Conservation (phyloP, 2,797 vertebrate species). For the Heliangelus exortis region DNA sequence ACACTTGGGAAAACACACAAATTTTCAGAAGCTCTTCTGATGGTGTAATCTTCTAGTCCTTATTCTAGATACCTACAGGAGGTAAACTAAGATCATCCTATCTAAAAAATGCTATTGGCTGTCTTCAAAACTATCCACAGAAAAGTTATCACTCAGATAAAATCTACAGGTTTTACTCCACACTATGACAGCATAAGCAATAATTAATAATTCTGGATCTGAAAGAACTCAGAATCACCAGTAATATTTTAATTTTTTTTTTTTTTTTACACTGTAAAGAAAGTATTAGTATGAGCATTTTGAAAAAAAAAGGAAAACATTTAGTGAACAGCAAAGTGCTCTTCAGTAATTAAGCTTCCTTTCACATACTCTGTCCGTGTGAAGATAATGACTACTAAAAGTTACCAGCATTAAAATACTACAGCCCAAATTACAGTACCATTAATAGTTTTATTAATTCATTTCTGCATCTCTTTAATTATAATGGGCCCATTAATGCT, state of each 20-base stretch:
- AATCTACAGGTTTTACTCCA: not conserved
- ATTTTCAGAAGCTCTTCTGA: not conserved
- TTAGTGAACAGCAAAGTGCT: not conserved
- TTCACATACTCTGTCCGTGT: not conserved
- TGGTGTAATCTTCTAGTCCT: not conserved
- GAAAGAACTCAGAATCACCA: not conserved
- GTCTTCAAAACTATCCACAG: not conserved
- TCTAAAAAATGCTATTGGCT: not conserved
- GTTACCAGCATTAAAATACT: not conserved
- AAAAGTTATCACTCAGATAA: not conserved
- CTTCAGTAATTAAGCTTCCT: not conserved
- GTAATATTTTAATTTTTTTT: not conserved
- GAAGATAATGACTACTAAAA: not conserved
- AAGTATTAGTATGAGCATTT: not conserved
- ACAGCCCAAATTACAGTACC: not conserved
- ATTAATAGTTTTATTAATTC: not conserved
- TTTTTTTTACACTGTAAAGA: not conserved
- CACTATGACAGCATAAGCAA: not conserved
- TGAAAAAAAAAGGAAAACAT: not conserved
- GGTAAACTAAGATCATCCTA: fast-evolving
- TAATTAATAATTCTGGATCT: not conserved
- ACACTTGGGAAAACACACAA: not conserved
- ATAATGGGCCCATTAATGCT: not conserved
- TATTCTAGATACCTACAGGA: not conserved
- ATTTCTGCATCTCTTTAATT: not conserved